Evolutionary conservation across 2,888 invertebrate genomes (phyloP), one percentile per base, ranked within the genome.

Genomic region (Latrodectus hesperus): DNA sequence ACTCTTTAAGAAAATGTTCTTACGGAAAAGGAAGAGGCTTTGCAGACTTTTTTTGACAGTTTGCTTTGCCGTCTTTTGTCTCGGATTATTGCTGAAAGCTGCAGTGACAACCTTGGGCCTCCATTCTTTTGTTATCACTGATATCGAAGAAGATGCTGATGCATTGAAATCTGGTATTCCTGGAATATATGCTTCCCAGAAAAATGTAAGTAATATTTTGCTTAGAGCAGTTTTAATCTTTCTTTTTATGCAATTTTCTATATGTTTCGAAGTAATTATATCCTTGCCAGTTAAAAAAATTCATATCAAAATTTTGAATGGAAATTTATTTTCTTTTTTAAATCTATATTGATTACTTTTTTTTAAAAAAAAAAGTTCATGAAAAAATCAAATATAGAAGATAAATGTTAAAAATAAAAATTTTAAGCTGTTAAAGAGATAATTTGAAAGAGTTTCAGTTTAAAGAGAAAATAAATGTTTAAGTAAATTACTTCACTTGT

Each of bases 11-110:
- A 76, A 17, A 38, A 76, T 76, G 76, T 64, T 60, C 49, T 49
- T 64, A n/a, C 76, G 76, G 64, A 64, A 65, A 65, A 65, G 76
- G 51, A 76, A 76, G 76, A 76, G 76, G 65, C 76, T 76, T 16
- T 76, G 76, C 22, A 53, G 65, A 55, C 26, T 76, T 53, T 51
- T 76, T 49, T 60, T 76, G 65, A 76, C 76, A 65, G 12, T 76
- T n/a, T 76, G 76, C n/a, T 26, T 64, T 53, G 65, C 65, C 26
- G 65, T 76, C 17, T 76, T 76, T 65, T 76, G 76, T 55, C 64
- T 64, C 65, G 76, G 76, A n/a, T 38, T 76, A 65, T 65, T 76
- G 51, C 76, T 76, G 17, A 49, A 60, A 12, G 64, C 76, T 11
- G 76, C 51, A 11, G 76, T 76, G 38, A 76, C 76, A 12, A 76